Conservation (phyloP, 2,113 vertebrate genomes). For the Cyprinodon variegatus region DNA sequence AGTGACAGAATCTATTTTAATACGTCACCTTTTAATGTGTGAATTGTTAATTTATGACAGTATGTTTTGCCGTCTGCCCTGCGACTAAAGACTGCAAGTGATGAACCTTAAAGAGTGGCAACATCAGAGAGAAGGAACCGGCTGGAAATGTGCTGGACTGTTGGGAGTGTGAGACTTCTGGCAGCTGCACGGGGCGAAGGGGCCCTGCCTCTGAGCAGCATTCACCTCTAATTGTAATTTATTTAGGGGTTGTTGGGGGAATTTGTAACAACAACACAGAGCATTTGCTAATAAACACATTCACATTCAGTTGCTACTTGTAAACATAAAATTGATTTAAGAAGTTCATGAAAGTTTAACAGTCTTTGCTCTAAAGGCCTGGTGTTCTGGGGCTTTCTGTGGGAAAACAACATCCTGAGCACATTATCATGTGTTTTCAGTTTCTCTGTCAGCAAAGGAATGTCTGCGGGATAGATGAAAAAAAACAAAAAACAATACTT, state of each 20-base stretch:
- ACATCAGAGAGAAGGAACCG: constrained; percentile 43
- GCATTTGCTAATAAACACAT: constrained; percentile 41
- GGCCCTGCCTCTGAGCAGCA: constrained; percentile 44
- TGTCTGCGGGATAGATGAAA: constrained; percentile 2
- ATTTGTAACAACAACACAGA: constrained; percentile 37
- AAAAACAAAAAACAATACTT: background rate
- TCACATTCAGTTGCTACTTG: constrained; percentile 18
- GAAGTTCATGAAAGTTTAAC: constrained; percentile 22
- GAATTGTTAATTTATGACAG: constrained; percentile 48
- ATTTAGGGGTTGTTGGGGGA: constrained; percentile 45
- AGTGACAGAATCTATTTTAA: constrained; percentile 37
- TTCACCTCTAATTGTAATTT: constrained; percentile 46
- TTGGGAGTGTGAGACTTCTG: constrained; percentile 42
- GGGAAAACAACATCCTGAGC: background rate
- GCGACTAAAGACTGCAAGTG: constrained; percentile 24
- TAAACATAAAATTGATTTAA: constrained; percentile 31
- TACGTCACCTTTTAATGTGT: constrained; percentile 35
- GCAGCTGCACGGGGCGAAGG: constrained; percentile 44
- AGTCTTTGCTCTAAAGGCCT: background rate
- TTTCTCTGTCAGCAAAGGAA: constrained; percentile 5
- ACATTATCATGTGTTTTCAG: constrained; percentile 26
- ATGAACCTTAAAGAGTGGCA: constrained; percentile 28
- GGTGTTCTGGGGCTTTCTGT: background rate
- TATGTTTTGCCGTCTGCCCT: constrained; percentile 30
- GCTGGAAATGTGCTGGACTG: constrained; percentile 55